Conservation (phyloP, 2,113 vertebrate genomes). For the Chaetura pelagica region DNA sequence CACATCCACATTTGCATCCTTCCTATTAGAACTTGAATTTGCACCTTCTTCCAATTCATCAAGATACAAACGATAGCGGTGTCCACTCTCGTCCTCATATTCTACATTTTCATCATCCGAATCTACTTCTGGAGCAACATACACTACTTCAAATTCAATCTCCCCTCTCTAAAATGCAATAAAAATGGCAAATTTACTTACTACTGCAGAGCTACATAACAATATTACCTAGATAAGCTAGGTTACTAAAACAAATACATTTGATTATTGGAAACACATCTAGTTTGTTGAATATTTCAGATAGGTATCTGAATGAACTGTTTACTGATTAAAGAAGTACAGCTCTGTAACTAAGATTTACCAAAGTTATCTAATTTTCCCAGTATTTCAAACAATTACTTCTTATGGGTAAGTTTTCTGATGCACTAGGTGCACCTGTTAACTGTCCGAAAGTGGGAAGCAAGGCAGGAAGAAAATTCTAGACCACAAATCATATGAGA, state of each 20-base stretch:
- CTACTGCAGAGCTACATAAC: background rate
- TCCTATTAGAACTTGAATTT: slow-evolving; percentile 73
- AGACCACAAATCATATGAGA: background rate
- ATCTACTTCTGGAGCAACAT: slow-evolving; percentile 97
- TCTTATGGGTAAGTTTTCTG: background rate
- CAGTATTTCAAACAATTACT: background rate
- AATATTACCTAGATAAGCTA: background rate
- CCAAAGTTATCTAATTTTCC: background rate
- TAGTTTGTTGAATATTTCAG: background rate
- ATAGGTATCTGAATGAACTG: background rate
- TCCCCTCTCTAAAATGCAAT: slow-evolving; percentile 86
- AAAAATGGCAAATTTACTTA: background rate
- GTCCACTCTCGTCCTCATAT: slow-evolving; percentile 96
- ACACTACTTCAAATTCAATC: slow-evolving; percentile 98
- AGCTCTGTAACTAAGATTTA: background rate
- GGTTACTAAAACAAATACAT: background rate
- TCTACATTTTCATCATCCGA: slow-evolving; percentile 98
- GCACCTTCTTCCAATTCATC: slow-evolving; percentile 90
- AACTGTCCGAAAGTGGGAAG: background rate
- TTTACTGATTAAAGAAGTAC: background rate
- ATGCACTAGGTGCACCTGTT: background rate
- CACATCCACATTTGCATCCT: slow-evolving; percentile 75
- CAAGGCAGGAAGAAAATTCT: background rate
- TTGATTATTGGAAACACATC: background rate
- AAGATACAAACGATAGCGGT: slow-evolving; percentile 95